Base-by-base conservation (phyloP, 2,113 vertebrate species). In the Anhinga rufa region DNA sequence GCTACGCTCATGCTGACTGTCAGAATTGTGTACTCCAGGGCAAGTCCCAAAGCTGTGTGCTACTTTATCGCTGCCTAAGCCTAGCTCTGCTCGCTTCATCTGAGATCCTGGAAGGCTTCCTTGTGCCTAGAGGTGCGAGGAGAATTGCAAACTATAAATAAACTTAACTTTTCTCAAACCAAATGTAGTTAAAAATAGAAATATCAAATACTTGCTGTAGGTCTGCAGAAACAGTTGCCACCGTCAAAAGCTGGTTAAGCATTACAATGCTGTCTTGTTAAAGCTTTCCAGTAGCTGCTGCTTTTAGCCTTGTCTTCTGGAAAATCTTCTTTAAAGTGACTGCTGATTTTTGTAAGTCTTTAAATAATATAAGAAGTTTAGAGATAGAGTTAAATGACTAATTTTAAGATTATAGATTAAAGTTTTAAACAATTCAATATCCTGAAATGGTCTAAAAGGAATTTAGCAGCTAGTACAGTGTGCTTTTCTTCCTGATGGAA, bases 1-100 rank as follows among this genome's bases (percentile, higher is more conserved):
- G 6, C 46, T 10, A 9, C 2, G 6, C 36, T 64, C 29, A 6
- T 1, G 7, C 46, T 40, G 76, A 31, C 34, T 1, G 1, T 48
- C 38, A 14, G 81, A 20, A 52, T 8, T 66, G 60, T 44, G 14
- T n/a, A 2, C 34, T 6, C 34, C 17, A 6, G 2, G 34, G 70
- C 2, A 3, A 31, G n/a, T 18, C 70, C 42, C n/a, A 51, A 17
- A 84, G 62, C 38, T 65, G 38, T 5, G 25, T 26, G 26, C 32
- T 48, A 9, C 62, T 54, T 48, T 17, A 38, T 3, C 40, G 46
- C 79, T 79, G 90, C 55, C 44, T 55, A 26, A 46, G 48, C 40
- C 25, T 7, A 22, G 34, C 54, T 62, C 54, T 58, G 22, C 75
- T 68, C 29, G 36, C 44, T 69, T 51, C 38, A 24, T 20, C 17